Conservation (phyloP, 2,113 vertebrate species). For the Scomber scombrus region DNA sequence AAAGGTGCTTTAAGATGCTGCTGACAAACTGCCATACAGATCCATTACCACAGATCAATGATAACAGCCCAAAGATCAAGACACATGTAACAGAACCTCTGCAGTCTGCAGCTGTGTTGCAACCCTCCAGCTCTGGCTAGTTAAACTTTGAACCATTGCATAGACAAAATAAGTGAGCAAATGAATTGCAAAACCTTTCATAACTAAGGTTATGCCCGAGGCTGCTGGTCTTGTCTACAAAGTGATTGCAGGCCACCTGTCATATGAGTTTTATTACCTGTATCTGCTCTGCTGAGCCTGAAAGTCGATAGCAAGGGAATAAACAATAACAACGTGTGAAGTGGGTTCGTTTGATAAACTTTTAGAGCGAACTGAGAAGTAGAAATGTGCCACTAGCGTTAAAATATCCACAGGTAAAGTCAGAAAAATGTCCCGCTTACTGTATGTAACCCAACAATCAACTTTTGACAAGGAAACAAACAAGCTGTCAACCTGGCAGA, state of each 20-base stretch:
- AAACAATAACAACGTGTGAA: accelerated
- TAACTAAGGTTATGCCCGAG: neutral
- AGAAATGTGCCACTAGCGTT: no score
- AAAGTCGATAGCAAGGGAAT: neutral
- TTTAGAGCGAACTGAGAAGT: no score
- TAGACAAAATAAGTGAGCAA: neutral
- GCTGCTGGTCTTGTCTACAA: no score
- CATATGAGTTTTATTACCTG: slow-evolving; percentile 25
- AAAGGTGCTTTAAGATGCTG: neutral
- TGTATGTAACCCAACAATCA: no score
- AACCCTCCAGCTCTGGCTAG: neutral
- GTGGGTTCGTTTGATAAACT: no score
- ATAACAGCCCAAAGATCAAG: slow-evolving; percentile 1
- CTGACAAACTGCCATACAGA: neutral
- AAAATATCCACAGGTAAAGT: no score
- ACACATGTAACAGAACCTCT: neutral
- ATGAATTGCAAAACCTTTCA: neutral
- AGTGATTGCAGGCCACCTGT: slow-evolving; percentile 12
- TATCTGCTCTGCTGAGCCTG: neutral
- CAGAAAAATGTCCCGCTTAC: no score
- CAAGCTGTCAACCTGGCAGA: no score
- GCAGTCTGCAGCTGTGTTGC: neutral
- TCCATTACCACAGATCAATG: neutral
- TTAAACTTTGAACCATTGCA: slow-evolving; percentile 53
- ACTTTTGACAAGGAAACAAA: no score